Evolutionary conservation across 2,888 invertebrate genomes (phyloP).

Genomic region (Dicranocentrus wangi): DNA sequence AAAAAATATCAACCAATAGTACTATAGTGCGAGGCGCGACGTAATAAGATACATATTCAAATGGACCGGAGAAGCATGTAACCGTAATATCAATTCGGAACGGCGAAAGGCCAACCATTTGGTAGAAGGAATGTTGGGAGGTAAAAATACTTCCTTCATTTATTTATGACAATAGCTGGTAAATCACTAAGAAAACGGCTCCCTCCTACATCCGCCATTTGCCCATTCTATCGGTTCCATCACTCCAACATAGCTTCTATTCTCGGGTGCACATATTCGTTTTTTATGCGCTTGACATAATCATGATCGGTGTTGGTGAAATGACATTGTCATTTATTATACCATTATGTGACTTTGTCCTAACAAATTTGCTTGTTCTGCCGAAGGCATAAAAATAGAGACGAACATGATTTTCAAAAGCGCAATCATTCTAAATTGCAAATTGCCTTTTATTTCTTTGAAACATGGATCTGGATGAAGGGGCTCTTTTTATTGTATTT

Average conservation of each 20-base stretch:
- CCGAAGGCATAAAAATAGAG: background rate
- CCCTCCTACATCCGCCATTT: background rate
- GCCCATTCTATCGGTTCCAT: background rate
- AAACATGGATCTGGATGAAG: background rate
- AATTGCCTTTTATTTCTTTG: conserved; percentile 17
- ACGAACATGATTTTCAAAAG: background rate
- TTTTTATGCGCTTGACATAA: too few relatives aligned
- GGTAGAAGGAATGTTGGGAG: background rate
- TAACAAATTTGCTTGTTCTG: background rate
- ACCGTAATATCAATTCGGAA: too few relatives aligned
- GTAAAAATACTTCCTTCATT: conserved; percentile 9
- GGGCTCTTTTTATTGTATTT: background rate
- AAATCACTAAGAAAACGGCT: conserved; percentile 3
- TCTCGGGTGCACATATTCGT: too few relatives aligned
- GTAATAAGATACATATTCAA: too few relatives aligned
- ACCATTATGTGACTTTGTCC: background rate
- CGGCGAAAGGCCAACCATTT: too few relatives aligned
- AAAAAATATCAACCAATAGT: too few relatives aligned
- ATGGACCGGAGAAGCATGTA: too few relatives aligned
- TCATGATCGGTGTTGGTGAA: background rate
- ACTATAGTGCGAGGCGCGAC: too few relatives aligned
- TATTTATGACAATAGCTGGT: background rate
- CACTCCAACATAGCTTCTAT: too few relatives aligned
- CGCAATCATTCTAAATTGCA: conserved; percentile 1
- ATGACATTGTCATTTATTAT: background rate